These are phyloP conservation scores for Cossypha caffra DNA, from an alignment of 2,797 vertebrate species.

Conservation along the genomic window DNA sequence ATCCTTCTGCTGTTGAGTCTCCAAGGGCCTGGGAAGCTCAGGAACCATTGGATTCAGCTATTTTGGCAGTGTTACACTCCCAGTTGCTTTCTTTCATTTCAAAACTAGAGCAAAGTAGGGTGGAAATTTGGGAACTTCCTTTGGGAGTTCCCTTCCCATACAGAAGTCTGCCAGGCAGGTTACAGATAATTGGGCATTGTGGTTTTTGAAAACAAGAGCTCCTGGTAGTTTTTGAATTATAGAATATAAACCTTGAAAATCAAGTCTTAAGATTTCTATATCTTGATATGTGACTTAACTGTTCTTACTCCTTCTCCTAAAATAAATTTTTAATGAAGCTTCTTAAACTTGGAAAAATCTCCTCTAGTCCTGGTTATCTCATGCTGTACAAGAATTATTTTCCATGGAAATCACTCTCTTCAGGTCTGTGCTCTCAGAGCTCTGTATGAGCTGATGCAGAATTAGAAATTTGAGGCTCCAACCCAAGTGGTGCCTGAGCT, in stretches of 20 bases:
- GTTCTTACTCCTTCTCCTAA: background rate
- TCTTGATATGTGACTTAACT: background rate
- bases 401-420: background rate
- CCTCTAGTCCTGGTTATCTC: background rate
- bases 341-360: background rate
- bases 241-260: background rate
- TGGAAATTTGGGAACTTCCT: background rate
- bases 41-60: background rate
- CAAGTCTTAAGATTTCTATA: background rate
- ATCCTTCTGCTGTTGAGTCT: slow-evolving; percentile 53
- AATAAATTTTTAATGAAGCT: background rate
- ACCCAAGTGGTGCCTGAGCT: background rate
- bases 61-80: background rate
- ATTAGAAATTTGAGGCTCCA: background rate
- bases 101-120: background rate
- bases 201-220: background rate
- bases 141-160: background rate
- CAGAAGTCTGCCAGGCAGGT: background rate
- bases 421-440: background rate
- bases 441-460: background rate
- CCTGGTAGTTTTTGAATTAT: background rate
- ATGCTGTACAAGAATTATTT: background rate
- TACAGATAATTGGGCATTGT: background rate
- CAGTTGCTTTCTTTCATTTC: background rate
- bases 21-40: background rate